Percentiles rank a stretch among this genome's conserved stretches.
These are phyloP conservation scores for Gymnobelideus leadbeateri DNA, from an alignment of 2,113 vertebrate species.

Conservation along the genomic window DNA sequence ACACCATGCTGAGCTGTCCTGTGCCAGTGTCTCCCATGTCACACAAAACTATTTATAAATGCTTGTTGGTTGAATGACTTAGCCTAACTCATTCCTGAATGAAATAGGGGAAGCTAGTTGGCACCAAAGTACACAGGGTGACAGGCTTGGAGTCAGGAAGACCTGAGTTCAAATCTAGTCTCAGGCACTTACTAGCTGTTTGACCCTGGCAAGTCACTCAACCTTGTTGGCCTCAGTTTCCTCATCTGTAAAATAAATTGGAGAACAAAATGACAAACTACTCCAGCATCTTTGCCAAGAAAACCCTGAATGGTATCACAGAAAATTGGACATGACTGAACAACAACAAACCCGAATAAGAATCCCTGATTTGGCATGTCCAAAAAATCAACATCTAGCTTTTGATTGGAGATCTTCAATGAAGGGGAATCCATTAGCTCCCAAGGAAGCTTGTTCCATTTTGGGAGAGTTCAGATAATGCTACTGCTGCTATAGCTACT, in stretches of 20 bases:
- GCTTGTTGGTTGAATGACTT: not conserved
- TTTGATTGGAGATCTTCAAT: not conserved
- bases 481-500: not conserved
- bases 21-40: too few relatives aligned
- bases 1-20: too few relatives aligned
- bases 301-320: not conserved
- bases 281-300: not conserved
- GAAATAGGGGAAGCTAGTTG: not conserved
- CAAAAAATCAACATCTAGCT: not conserved
- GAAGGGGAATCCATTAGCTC: not conserved
- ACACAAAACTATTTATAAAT: not conserved
- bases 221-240: not conserved
- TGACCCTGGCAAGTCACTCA: not conserved
- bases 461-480: not conserved
- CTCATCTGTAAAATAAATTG: not conserved
- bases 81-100: not conserved
- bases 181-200: not conserved
- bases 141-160: not conserved
- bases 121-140: not conserved
- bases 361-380: not conserved
- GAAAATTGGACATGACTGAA: not conserved
- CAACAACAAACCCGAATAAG: not conserved
- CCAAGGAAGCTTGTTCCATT: not conserved
- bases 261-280: not conserved
- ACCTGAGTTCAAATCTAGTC: not conserved